These are phyloP conservation scores for Glossophaga mutica DNA, from an alignment of 2,797 vertebrate genomes.

Conservation along the genomic window DNA sequence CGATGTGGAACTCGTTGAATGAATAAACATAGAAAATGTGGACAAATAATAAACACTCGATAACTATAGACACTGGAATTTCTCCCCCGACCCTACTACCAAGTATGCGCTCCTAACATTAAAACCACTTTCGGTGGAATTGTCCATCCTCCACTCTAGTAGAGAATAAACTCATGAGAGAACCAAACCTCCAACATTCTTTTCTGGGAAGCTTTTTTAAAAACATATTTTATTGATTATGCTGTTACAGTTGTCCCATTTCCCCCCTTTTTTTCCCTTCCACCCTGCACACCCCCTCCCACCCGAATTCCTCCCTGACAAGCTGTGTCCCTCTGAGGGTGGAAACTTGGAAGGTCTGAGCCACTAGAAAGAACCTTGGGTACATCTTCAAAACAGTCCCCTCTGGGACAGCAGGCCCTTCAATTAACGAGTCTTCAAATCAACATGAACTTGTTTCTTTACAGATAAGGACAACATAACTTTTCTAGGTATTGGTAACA, in stretches of 20 bases:
- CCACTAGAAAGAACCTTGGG: background rate
- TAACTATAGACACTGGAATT: background rate
- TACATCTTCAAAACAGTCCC: background rate
- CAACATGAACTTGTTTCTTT: constrained; percentile 46
- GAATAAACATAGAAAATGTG: background rate
- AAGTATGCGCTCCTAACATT: background rate
- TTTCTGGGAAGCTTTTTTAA: background rate
- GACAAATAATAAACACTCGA: background rate
- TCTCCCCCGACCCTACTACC: background rate
- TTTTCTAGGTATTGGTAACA: constrained; percentile 53
- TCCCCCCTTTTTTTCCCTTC: too few relatives aligned
- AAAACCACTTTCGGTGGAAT: background rate
- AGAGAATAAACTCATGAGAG: background rate
- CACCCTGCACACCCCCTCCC: too few relatives aligned
- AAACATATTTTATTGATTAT: too few relatives aligned
- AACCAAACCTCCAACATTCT: background rate
- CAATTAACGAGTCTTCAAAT: background rate
- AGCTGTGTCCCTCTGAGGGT: background rate
- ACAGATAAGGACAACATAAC: constrained; percentile 27
- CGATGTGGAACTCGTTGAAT: background rate
- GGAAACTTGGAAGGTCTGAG: background rate
- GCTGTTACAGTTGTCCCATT: too few relatives aligned
- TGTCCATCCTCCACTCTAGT: background rate
- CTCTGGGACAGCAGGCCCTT: background rate
- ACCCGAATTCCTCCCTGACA: background rate